phyloP scores from a whole-genome alignment of 2,888 invertebrate species.

The Lasioglossum figueresi region DNA sequence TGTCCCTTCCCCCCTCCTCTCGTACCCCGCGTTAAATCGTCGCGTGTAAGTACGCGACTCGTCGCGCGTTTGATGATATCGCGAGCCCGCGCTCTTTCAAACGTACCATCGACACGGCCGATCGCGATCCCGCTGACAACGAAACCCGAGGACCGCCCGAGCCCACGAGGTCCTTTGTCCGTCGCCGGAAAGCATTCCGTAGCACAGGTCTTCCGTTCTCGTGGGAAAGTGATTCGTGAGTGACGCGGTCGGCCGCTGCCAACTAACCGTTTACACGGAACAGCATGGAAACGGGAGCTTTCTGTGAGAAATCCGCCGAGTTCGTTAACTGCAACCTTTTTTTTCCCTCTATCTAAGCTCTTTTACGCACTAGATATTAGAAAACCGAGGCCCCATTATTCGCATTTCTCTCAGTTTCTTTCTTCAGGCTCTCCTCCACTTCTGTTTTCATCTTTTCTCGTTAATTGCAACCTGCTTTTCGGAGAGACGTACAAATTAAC shows the following conservation, averaged over 20 bases:
- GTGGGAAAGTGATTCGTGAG: constrained; percentile 41
- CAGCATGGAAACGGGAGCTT: background rate
- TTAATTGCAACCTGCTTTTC: background rate
- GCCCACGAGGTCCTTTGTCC: constrained; percentile 32
- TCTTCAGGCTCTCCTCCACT: no score
- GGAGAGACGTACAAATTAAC: background rate
- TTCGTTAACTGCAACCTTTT: background rate
- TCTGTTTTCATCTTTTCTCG: no score
- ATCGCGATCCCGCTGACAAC: constrained; percentile 52
- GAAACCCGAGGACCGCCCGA: constrained; percentile 23
- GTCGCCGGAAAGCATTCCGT: constrained; percentile 54
- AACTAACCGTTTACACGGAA: constrained; percentile 9
- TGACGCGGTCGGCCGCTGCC: constrained; percentile 11
- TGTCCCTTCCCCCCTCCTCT: no score
- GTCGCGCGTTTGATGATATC: constrained; percentile 35
- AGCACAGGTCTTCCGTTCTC: constrained; percentile 48
- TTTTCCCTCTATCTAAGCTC: no score
- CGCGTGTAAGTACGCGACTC: constrained; percentile 1
- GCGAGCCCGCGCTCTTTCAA: background rate
- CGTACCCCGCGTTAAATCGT: background rate
- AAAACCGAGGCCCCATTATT: no score
- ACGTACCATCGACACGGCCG: constrained; percentile 35
- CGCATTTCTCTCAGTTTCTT: no score
- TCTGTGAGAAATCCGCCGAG: background rate
- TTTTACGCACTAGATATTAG: no score